Evolutionary conservation across 2,888 invertebrate species (phyloP), one percentile per base, ranked within the genome.

Genomic region (Amphipoea lucens): DNA sequence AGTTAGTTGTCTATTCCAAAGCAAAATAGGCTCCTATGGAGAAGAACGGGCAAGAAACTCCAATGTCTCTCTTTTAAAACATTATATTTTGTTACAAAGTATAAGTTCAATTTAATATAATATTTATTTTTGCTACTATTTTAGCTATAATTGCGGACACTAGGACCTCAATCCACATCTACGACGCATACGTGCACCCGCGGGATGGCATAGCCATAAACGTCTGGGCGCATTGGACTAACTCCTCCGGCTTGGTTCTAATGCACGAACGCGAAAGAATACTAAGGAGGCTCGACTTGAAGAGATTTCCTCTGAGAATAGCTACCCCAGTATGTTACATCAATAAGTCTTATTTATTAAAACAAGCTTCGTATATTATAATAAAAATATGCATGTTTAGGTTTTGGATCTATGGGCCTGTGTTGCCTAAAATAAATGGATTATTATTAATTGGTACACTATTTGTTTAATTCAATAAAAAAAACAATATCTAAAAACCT

Each of bases 101-200:
- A 36, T 36, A 36, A 40, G 65, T 23, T 40, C 5, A 65, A 40
- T 65, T 4, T 63, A 65, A 23, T 65, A 65, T 40, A 6, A 20
- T 0, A 66, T 23, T 66, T 42, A 7, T 42, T 42, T 66, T 42
- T 67, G 4, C 23, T 42, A n/a, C 9, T 29, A 20, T 79, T 80
- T 51, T 48, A 85, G 83, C 72, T 4, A 23, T 78, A 5, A 42
- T 42, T 0, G 0, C n/a, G 4, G 63, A 63, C 3, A 1, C 57
- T 65, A 54, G 1, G 0, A 57, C 74, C 2, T 6, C 74, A 4
- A 29, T 70, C 9, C 54, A 87, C 42, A 88, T 96, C 23, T 85
- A 93, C 40, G 95, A 96, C 77, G 88, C 94, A 0, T 93, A 94
- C 83, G 81, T 93, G 0, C 95, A 96, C 76, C 95, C 94, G 0